phyloP scores from a whole-genome alignment of 2,797 vertebrate genomes.

The Cichlasoma orientale region DNA sequence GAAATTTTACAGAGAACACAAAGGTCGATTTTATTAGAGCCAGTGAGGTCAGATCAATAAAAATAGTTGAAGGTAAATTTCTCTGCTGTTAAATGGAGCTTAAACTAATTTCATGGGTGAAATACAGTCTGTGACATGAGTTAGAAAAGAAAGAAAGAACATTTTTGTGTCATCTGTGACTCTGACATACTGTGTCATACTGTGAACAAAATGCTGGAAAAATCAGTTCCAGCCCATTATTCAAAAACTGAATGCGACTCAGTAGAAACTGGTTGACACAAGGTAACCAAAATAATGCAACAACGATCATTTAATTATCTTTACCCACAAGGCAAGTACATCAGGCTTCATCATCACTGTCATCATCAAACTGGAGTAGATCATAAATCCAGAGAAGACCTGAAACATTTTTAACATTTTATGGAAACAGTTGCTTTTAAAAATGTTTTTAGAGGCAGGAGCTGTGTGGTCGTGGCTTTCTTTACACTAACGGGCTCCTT shows the following conservation, averaged over 20 bases:
- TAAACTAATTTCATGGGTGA: background rate
- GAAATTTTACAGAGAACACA: background rate
- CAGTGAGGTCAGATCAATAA: accelerated
- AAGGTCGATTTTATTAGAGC: background rate
- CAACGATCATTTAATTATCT: background rate
- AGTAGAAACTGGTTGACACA: background rate
- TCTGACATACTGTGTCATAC: background rate
- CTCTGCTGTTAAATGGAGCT: background rate
- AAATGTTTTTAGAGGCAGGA: background rate
- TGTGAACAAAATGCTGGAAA: background rate
- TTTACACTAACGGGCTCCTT: background rate
- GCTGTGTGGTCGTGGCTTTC: background rate
- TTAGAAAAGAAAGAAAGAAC: background rate
- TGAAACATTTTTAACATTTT: background rate
- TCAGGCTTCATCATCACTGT: background rate
- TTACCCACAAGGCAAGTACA: background rate
- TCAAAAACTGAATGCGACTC: background rate
- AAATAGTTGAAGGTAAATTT: background rate
- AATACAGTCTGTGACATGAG: background rate
- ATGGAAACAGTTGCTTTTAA: background rate
- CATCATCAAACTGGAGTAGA: background rate
- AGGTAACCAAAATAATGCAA: background rate
- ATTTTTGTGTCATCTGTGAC: background rate
- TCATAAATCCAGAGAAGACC: background rate
- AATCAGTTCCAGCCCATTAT: background rate